Percentiles rank a stretch among this genome's conserved stretches.
phyloP scores from a whole-genome alignment of 2,113 vertebrate genomes.

The Protobothrops mucrosquamatus region DNA sequence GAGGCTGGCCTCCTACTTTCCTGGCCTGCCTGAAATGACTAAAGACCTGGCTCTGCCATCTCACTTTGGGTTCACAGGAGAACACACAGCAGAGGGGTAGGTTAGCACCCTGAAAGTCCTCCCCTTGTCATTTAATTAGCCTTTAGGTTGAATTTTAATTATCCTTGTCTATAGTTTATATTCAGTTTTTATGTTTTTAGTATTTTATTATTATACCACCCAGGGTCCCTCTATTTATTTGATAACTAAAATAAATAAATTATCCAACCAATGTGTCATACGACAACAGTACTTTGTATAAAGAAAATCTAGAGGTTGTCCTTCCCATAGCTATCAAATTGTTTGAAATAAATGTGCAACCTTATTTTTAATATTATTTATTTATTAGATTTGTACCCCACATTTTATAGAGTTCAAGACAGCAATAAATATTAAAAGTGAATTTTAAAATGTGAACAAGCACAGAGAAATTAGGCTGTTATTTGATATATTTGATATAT shows the following conservation, averaged over 20 bases:
- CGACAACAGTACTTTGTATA: not conserved
- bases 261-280: not conserved
- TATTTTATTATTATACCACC: too few relatives aligned
- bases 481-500: constrained; percentile 14
- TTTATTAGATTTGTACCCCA: not conserved
- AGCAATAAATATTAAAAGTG: not conserved
- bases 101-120: too few relatives aligned
- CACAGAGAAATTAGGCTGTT: not conserved
- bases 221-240: not conserved
- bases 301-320: not conserved
- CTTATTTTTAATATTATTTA: constrained; percentile 10
- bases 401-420: not conserved
- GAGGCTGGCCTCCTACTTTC: too few relatives aligned
- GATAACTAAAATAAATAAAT: not conserved
- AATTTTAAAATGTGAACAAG: constrained; percentile 21
- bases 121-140: too few relatives aligned
- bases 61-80: too few relatives aligned
- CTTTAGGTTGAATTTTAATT: too few relatives aligned
- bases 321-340: not conserved
- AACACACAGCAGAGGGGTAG: too few relatives aligned
- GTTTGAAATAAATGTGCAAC: not conserved
- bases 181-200: too few relatives aligned
- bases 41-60: too few relatives aligned
- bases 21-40: too few relatives aligned
- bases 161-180: too few relatives aligned